Conservation (phyloP, 2,113 vertebrate genomes). For the Thamnaconus septentrionalis region DNA sequence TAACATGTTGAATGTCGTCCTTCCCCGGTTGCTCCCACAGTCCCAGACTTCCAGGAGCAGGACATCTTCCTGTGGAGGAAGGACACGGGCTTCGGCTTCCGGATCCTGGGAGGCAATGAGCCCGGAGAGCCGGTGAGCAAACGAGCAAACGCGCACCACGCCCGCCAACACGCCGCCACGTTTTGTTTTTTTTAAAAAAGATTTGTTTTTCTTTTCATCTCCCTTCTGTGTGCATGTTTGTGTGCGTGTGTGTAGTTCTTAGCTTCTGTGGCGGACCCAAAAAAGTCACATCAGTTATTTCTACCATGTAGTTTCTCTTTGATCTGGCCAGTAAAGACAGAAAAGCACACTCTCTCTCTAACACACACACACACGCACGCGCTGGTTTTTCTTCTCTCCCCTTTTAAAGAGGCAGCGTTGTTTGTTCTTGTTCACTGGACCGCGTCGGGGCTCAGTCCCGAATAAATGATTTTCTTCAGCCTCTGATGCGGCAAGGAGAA, state of each 20-base stretch:
- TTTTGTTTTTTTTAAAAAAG: not conserved
- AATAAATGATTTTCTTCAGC: no score
- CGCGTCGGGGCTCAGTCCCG: no score
- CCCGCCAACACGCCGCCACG: not conserved
- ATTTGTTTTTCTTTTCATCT: conserved; percentile 12
- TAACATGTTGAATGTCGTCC: not conserved
- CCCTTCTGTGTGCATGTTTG: not conserved
- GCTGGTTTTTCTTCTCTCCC: conserved; percentile 5
- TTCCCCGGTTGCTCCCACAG: conserved; percentile 75
- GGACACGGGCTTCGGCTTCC: conserved; percentile 98
- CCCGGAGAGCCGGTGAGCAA: conserved; percentile 95
- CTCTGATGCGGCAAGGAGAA: no score
- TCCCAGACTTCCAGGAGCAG: conserved; percentile 98
- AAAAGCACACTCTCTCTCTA: conserved; percentile 7
- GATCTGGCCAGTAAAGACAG: conserved; percentile 32
- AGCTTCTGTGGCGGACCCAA: conserved; percentile 19
- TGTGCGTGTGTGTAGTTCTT: conserved; percentile 4
- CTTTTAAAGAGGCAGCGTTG: conserved; percentile 29
- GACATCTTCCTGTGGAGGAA: conserved; percentile 99
- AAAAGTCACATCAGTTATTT: conserved; percentile 22
- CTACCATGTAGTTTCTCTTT: conserved; percentile 36
- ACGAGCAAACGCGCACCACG: conserved; percentile 60
- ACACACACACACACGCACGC: not conserved
- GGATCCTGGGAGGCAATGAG: conserved; percentile 98
- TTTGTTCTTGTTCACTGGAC: conserved; percentile 41